Evolutionary conservation across 2,888 invertebrate genomes (phyloP), one percentile per base, ranked within the genome.

Genomic region (Perizoma affinitatum): DNA sequence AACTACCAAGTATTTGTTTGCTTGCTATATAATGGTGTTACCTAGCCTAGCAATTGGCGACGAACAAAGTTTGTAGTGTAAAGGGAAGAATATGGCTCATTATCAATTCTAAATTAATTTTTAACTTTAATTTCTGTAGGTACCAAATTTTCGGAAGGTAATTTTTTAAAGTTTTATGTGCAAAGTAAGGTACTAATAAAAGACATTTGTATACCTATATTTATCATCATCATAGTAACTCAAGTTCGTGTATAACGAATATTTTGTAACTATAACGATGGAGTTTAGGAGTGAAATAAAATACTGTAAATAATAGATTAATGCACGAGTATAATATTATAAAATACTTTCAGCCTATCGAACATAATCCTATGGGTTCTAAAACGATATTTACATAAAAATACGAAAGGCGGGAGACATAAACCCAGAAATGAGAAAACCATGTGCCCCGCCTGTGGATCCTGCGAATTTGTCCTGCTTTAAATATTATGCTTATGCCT

Each of bases 321-420:
- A 83, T 83, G 84, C 80, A 78, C 75, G 88, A 88, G 88, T 90
- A 90, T 91, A 90, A 87, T 90, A 84, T 84, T 88, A 90, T 89
- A 91, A 91, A 91, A 91, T 90, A 91, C 87, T 88, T 88, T 88
- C 83, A 88, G 83, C 90, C 85, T 91, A 91, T 86, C 76, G 79
- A 86, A 90, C 88, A 88, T 89, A 90, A 90, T 87, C 83, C 86
- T 90, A 90, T 75, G 78, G 84, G 83, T 83, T 87, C 84, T 89
- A 87, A 77, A 79, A 82, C 84, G 74, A 85, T 90, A 91, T 91
- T 87, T 90, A 91, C 91, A 91, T 78, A 83, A 74, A 79, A 75
- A 74, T 75, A 79, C 70, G 74, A 82, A 83, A 87, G 87, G 88
- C 87, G 86, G 88, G 83, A 79, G 76, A 69, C 68, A 70, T 70